Evolutionary conservation across 2,797 vertebrate genomes (phyloP), one percentile per base, ranked within the genome.

Genomic region (Coregonus suidteri): DNA sequence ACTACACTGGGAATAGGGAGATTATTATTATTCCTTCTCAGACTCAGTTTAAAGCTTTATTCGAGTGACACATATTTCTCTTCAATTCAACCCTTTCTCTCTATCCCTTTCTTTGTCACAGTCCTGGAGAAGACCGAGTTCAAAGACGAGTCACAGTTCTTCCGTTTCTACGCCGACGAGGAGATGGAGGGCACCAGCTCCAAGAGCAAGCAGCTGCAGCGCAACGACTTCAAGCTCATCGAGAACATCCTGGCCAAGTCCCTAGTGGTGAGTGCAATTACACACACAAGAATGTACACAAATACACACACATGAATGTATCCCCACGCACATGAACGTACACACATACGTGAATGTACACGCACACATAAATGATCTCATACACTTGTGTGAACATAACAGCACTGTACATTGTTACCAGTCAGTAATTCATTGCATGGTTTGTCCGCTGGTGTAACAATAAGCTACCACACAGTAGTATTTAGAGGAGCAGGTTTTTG

Each of bases 41-140:
- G n/a, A 18, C 59, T 9, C 7, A 9, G 20, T 1, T 62, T 20
- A 20, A 62, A 62, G n/a, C 15, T n/a, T 5, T 6, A 99, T 78
- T 98, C 98, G 4, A 18, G 54, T 18, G 54, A n/a, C 3, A 20
- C 20, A 62, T 47, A 18, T 73, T 6, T n/a, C 73, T 62, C 54
- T 77, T 71, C 96, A 98, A 76, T 98, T 97, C 88, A 99, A 99
- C 93, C 98, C 98, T 74, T 99, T 99, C 91, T 96, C 99, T 0
- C 86, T 98, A 83, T 98, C 94, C 86, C 78, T 76, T 79, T 31
- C n/a, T 69, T 34, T 75, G 51, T 67, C 59, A 25, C 83, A 99
- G 98, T 99, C 77, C 89, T 98, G 88, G 98, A 99, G 92, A 99
- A 98, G 91, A 99, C 97, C 0, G 98, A 99, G 88, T 99, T 99